Percentiles rank a stretch among this genome's conserved stretches.
Evolutionary conservation across 2,113 vertebrate genomes (phyloP).

Genomic region (Trematocara macrostoma): DNA sequence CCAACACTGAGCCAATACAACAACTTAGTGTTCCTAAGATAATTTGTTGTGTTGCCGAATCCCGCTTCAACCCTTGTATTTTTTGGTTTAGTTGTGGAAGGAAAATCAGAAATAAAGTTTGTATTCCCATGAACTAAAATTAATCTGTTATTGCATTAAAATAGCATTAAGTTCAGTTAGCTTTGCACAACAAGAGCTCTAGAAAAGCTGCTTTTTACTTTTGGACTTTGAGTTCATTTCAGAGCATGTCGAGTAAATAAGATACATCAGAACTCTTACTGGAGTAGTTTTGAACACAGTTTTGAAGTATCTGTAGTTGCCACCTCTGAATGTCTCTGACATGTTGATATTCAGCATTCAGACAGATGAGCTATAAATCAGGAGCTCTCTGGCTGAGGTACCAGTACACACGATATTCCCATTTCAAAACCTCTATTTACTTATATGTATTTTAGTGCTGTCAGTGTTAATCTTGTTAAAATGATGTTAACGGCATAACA

Average conservation of each 20-base stretch:
- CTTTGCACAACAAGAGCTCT: background rate
- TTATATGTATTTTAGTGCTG: background rate
- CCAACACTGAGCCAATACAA: background rate
- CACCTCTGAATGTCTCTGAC: background rate
- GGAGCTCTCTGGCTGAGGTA: background rate
- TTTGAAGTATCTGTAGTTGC: background rate
- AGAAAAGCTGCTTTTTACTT: background rate
- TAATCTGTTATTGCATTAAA: background rate
- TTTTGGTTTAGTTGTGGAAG: background rate
- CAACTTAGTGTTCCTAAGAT: background rate
- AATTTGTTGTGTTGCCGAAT: background rate
- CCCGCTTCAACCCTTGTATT: background rate
- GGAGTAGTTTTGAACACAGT: background rate
- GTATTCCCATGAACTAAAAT: background rate
- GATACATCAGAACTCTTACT: background rate
- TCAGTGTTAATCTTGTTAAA: background rate
- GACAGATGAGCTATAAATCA: background rate
- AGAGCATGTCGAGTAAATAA: background rate
- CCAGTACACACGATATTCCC: background rate
- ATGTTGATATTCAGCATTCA: background rate
- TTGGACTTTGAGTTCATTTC: background rate
- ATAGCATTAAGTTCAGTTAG: background rate
- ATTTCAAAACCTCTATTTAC: background rate
- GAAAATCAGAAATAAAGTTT: background rate
- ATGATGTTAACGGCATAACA: accelerated